Conservation (phyloP, 2,888 invertebrate genomes). For the Parasteatoda lunata region DNA sequence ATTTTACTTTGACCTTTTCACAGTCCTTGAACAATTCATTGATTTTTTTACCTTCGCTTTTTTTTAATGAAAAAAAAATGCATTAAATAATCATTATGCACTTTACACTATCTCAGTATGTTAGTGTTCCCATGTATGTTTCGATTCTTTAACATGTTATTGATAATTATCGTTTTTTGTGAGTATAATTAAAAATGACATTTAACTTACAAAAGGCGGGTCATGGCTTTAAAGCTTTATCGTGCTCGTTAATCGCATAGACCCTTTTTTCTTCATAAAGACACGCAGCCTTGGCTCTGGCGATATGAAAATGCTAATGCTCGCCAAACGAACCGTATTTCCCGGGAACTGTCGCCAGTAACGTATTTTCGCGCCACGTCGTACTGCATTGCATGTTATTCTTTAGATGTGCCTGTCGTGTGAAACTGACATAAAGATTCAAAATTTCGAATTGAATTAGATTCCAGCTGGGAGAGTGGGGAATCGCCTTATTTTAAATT, state of each 20-base stretch:
- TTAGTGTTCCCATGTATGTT: background rate
- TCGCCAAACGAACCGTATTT: constrained; percentile 47
- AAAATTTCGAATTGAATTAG: background rate
- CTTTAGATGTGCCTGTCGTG: background rate
- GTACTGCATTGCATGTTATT: background rate
- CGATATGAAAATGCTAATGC: constrained; percentile 21
- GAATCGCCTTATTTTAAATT: background rate
- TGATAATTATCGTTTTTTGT: background rate
- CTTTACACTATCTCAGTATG: too few species aligned
- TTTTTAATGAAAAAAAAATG: too few species aligned
- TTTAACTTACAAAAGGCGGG: constrained; percentile 36
- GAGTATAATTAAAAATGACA: constrained; percentile 28
- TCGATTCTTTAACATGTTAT: background rate
- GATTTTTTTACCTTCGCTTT: too few species aligned
- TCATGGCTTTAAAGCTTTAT: constrained; percentile 20
- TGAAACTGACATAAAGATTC: background rate
- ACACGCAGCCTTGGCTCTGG: constrained; percentile 20
- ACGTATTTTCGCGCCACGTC: constrained; percentile 37
- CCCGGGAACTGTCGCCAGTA: constrained; percentile 7
- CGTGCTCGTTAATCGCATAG: constrained; percentile 17
- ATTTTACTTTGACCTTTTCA: too few species aligned
- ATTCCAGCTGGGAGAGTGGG: background rate
- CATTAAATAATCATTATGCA: too few species aligned
- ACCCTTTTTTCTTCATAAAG: too few species aligned
- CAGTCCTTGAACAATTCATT: too few species aligned